Percentiles rank a stretch among this genome's conserved stretches.
Conservation (phyloP, 1,140 invertebrate genomes). For the Dryas iulia region DNA sequence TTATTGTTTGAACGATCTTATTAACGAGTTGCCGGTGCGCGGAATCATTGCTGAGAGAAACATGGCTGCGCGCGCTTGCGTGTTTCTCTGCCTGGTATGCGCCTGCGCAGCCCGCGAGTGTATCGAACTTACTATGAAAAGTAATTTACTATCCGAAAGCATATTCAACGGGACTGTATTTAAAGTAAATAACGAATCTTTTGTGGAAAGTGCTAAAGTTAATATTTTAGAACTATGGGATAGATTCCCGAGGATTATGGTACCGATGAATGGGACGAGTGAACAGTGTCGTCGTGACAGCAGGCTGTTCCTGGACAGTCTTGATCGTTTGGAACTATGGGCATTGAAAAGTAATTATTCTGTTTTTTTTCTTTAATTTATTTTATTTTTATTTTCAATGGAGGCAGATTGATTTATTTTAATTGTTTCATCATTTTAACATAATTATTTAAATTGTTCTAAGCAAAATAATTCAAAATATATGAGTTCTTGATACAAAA, state of each 20-base stretch:
- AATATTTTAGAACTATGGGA: conserved; percentile 64
- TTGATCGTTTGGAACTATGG: conserved; percentile 80
- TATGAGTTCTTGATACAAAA: too few species aligned
- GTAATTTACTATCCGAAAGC: conserved; percentile 44
- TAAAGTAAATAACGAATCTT: conserved; percentile 57
- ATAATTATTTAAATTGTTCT: too few species aligned
- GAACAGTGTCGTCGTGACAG: conserved; percentile 73
- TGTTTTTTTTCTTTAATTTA: conserved; percentile 10
- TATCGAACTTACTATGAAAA: conserved; percentile 60
- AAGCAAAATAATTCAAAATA: too few species aligned
- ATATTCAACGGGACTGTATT: conserved; percentile 63
- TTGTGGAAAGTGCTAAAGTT: conserved; percentile 45
- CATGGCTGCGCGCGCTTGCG: conserved; percentile 67
- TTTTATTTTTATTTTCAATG: too few species aligned
- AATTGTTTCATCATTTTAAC: too few species aligned
- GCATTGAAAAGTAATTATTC: conserved; percentile 82
- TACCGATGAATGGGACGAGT: conserved; percentile 66
- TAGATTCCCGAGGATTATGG: conserved; percentile 64
- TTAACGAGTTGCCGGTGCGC: conserved; percentile 28
- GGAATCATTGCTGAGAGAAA: conserved; percentile 49
- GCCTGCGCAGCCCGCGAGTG: conserved; percentile 59
- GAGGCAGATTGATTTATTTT: too few species aligned
- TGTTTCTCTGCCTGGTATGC: conserved; percentile 44
- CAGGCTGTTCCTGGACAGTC: conserved; percentile 62
- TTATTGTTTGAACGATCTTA: conserved; percentile 41